Conservation (phyloP, 2,888 invertebrate genomes). For the Tupiocoris notatus region DNA sequence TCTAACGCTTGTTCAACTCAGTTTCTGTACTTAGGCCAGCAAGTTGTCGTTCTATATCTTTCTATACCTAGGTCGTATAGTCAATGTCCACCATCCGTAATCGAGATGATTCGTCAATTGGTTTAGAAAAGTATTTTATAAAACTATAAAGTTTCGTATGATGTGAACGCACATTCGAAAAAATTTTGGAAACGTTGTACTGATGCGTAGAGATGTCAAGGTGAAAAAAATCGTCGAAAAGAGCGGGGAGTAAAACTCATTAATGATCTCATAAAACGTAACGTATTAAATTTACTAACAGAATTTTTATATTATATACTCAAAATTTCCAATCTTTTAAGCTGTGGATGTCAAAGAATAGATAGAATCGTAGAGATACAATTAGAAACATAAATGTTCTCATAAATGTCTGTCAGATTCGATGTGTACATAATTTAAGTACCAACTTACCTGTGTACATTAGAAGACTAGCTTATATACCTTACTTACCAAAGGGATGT, state of each 20-base stretch:
- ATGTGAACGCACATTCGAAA: constrained; percentile 37
- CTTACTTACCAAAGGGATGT: constrained; percentile 27
- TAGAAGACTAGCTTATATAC: constrained; percentile 17
- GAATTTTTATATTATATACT: constrained; percentile 42
- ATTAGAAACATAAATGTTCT: constrained; percentile 33
- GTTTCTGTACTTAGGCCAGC: not conserved
- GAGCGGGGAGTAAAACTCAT: constrained; percentile 23
- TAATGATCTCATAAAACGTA: constrained; percentile 43
- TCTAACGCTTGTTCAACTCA: not conserved
- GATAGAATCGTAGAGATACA: constrained; percentile 33
- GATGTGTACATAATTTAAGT: constrained; percentile 40
- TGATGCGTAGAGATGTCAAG: constrained; percentile 32
- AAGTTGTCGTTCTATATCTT: not conserved
- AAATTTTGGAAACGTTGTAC: constrained; percentile 23
- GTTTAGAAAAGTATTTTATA: constrained; percentile 39
- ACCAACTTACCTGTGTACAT: constrained; percentile 19
- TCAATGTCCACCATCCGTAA: constrained; percentile 39
- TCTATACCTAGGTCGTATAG: constrained; percentile 25
- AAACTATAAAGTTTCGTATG: constrained; percentile 25
- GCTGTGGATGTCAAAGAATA: constrained; percentile 41
- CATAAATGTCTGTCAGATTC: constrained; percentile 36
- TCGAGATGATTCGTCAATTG: constrained; percentile 42
- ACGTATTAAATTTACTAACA: constrained; percentile 38
- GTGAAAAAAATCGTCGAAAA: constrained; percentile 14
- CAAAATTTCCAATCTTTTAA: constrained; percentile 41